Percentiles rank a stretch among this genome's conserved stretches.
These are phyloP conservation scores for Ormyrus nitidulus DNA, from an alignment of 2,888 invertebrate genomes.

Conservation along the genomic window DNA sequence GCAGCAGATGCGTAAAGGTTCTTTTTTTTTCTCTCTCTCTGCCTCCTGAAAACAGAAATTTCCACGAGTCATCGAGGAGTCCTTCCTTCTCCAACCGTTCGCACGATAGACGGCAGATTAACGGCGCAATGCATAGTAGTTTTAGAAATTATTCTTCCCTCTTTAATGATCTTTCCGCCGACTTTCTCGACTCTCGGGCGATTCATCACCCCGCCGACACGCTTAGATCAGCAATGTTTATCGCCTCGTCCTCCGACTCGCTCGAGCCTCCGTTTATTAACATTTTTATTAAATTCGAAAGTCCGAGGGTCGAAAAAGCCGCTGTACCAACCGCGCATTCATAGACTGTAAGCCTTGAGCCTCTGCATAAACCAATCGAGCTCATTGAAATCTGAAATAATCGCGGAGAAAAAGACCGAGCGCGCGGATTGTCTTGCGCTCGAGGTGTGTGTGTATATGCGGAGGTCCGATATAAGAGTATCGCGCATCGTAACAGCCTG, in stretches of 20 bases:
- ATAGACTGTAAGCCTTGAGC: background rate
- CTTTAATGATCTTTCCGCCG: conserved; percentile 55
- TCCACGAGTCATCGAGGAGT: conserved; percentile 56
- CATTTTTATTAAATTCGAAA: background rate
- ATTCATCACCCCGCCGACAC: conserved; percentile 33
- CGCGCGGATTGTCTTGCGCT: no score
- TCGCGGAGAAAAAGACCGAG: no score
- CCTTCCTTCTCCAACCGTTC: conserved; percentile 64
- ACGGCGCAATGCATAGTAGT: conserved; percentile 53
- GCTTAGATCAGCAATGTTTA: conserved; percentile 24
- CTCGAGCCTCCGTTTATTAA: no score
- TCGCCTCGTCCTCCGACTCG: background rate
- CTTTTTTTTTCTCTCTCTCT: conserved; percentile 16
- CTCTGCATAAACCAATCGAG: no score
- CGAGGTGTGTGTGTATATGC: no score
- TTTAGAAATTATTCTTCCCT: conserved; percentile 54
- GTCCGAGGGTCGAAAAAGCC: conserved; percentile 40
- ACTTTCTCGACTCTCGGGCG: conserved; percentile 48
- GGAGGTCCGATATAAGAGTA: no score
- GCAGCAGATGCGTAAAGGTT: conserved; percentile 51
- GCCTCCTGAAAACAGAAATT: conserved; percentile 30
- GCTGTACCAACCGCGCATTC: background rate
- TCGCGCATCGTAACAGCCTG: no score
- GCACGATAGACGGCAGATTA: conserved; percentile 57
- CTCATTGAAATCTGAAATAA: no score